Base-by-base conservation (phyloP, 2,797 vertebrate species). In the Spatula clypeata region DNA sequence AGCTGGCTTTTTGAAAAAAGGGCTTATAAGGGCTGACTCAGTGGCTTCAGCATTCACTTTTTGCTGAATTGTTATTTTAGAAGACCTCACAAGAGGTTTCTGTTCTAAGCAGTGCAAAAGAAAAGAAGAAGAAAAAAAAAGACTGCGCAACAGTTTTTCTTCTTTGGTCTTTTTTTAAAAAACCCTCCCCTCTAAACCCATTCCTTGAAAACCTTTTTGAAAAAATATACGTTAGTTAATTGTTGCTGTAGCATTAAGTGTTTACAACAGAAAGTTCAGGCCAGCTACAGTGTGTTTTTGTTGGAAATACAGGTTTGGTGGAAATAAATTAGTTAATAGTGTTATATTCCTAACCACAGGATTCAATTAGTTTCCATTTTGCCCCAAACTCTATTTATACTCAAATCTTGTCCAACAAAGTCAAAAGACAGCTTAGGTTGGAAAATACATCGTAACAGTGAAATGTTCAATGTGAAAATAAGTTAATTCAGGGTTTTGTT, bases 21-120 rank as follows among this genome's bases (percentile, higher is more conserved):
- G 36, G n/a, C 70, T 88, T 93, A 82, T 38, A 77, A 88, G 71
- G 62, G 58, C 89, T 96, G 93, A 95, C 89, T 95, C 88, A 44
- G 86, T 93, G 88, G 80, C 88, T 85, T 90, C 72, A 90, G 85
- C 66, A 85, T 83, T 96, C 3, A 1, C 23, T 91, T 97, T 97
- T 95, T 94, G 86, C 94, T 95, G 97, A 97, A 96, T 86, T 96
- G 91, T 96, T 97, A 64, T 92, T 97, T 97, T 71, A 95, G 80
- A 94, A 97, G 96, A 96, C 94, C 96, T 98, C 97, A 96, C 92
- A 95, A 94, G 97, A 97, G 91, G 93, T 77, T 97, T 97, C 93
- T 97, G 55, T 97, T 92, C 42, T 40, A 92, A 96, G 71, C 38
- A 51, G 40, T 57, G 31, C 49, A 85, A 27, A 42, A 27, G 36